These are phyloP conservation scores for Gonocerus acuteangulatus DNA, from an alignment of 2,888 invertebrate species.

Conservation along the genomic window DNA sequence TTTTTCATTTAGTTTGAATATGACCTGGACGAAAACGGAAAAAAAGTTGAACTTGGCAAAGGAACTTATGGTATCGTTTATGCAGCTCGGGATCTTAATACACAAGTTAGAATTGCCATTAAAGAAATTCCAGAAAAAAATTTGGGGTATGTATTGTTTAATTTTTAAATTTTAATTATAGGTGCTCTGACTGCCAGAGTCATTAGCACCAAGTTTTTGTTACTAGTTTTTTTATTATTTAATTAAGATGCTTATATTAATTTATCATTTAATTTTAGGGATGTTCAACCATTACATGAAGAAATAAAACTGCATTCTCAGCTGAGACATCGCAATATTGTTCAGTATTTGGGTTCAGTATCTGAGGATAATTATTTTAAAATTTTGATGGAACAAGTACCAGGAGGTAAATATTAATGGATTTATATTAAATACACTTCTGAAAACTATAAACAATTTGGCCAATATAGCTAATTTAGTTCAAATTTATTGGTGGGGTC, in stretches of 20 bases:
- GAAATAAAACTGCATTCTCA: conserved; percentile 97
- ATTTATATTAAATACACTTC: no score
- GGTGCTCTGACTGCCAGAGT: no score
- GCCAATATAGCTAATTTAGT: neutral
- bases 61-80: conserved; percentile 95
- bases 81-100: conserved; percentile 86
- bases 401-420: conserved; percentile 59
- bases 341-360: conserved; percentile 87
- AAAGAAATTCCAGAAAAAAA: conserved; percentile 97
- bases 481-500: neutral
- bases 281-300: conserved; percentile 95
- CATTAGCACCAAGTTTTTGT: no score
- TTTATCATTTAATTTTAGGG: conserved; percentile 47
- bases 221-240: neutral
- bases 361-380: conserved; percentile 94
- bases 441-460: neutral
- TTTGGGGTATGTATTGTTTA: conserved; percentile 39
- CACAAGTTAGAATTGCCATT: conserved; percentile 88
- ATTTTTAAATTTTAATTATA: no score
- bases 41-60: conserved; percentile 78
- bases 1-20: conserved; percentile 57
- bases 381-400: conserved; percentile 99
- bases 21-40: conserved; percentile 83
- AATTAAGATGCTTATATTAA: no score
- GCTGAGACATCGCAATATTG: conserved; percentile 90